Base-by-base conservation (phyloP, 1,140 invertebrate species). In the Drosophila nannoptera region DNA sequence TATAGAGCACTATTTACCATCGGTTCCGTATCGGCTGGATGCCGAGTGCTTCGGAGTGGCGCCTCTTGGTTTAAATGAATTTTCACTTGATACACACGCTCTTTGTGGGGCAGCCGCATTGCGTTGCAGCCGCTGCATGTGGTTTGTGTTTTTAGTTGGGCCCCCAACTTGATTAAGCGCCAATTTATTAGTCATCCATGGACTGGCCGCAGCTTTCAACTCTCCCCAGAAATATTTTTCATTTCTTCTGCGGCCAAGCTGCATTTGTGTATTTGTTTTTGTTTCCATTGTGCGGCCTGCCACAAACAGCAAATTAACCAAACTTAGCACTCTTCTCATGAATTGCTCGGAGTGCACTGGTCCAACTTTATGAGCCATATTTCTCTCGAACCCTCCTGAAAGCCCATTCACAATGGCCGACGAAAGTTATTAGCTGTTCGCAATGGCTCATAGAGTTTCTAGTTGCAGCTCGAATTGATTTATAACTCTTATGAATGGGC, bases 131-230 rank as follows among this genome's bases (percentile, higher is more conserved):
- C 67, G 66, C 46, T 52, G 62, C 73, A 62, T 84, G 48, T 73
- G 70, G 46, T 43, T 59, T 69, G 61, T 61, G 72, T 68, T 70
- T 43, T 45, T 22, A 52, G 32, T 45, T 43, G 63, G 74, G 58
- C 72, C 69, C 66, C 69, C 72, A 64, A 83, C 68, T 83, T 83
- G 73, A 83, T 83, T 86, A 84, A 83, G 80, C 76, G 81, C 69
- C 80, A 83, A 83, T 83, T 83, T 83, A 83, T 83, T 84, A 84
- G 73, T 80, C 75, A 84, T 80, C 69, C 78, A 60, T 60, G 48
- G 72, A 63, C 80, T 65, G 71, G 62, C 52, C 73, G 63, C 50
- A 67, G 75, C 80, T 83, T 83, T 83, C 80, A 83, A 74, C 80
- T 80, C 81, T 62, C 40, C 14, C 69, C 59, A 76, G 73, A 84